A percentile compares a stretch with the other conserved stretches of the same genome.
Conservation (phyloP, 2,797 vertebrate species). For the Sebastes hubbsi region DNA sequence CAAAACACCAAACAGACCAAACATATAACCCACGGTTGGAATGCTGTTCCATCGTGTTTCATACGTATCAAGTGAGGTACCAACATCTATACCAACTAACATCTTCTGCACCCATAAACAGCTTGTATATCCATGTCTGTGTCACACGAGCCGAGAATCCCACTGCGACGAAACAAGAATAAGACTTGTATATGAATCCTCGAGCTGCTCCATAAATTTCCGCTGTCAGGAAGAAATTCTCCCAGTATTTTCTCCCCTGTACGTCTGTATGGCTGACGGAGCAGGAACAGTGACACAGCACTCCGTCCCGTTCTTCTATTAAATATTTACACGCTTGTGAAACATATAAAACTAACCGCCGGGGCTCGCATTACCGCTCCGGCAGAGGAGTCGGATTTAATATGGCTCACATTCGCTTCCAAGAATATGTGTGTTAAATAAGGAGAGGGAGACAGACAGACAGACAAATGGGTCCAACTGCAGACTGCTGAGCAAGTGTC, state of each 20-base stretch:
- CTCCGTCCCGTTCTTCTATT: slow-evolving; percentile 73
- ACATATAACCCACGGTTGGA: slow-evolving; percentile 42
- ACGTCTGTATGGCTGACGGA: slow-evolving; percentile 56
- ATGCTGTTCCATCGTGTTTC: slow-evolving; percentile 58
- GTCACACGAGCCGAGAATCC: slow-evolving; percentile 56
- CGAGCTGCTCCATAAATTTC: slow-evolving; percentile 54
- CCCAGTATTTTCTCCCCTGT: slow-evolving; percentile 17
- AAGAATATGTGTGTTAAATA: slow-evolving; percentile 76
- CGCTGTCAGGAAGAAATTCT: slow-evolving; percentile 56
- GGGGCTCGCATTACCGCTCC: slow-evolving; percentile 65
- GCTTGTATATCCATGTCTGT: slow-evolving; percentile 54
- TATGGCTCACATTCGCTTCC: slow-evolving; percentile 76
- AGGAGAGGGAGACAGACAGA: slow-evolving; percentile 39
- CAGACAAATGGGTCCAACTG: slow-evolving; percentile 7
- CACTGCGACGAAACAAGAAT: slow-evolving; percentile 40
- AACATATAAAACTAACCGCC: slow-evolving; percentile 80
- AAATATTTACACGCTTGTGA: slow-evolving; percentile 84
- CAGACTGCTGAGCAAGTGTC: neutral
- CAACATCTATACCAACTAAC: slow-evolving; percentile 62
- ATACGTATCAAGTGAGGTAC: slow-evolving; percentile 52
- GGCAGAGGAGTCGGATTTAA: slow-evolving; percentile 79
- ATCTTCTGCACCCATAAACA: slow-evolving; percentile 66
- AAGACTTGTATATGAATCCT: slow-evolving; percentile 41
- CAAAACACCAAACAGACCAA: slow-evolving; percentile 41
- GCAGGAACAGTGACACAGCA: slow-evolving; percentile 76